phyloP scores from a whole-genome alignment of 2,888 invertebrate species.

The Euphydryas editha region DNA sequence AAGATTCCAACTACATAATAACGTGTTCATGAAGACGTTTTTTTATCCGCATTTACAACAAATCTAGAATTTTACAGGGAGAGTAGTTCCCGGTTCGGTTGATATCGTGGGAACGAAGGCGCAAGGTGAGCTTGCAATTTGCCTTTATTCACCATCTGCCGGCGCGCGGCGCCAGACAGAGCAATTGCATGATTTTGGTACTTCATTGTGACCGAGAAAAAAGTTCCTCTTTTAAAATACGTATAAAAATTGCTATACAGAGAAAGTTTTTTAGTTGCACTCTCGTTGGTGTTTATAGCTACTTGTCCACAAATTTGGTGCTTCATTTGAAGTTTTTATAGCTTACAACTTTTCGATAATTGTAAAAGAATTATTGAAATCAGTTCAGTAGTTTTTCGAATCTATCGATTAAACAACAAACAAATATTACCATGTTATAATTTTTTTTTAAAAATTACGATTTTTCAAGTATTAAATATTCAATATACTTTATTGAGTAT shows the following conservation, averaged over 20 bases:
- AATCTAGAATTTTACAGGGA: slow-evolving; percentile 27
- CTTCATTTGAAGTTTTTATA: no score
- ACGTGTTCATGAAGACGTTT: slow-evolving; percentile 17
- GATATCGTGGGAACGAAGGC: slow-evolving; percentile 60
- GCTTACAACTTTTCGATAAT: no score
- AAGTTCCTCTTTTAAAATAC: slow-evolving; percentile 52
- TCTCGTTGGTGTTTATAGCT: neutral
- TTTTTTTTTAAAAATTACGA: no score
- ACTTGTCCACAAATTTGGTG: no score
- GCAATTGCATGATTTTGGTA: slow-evolving; percentile 59
- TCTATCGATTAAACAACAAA: no score
- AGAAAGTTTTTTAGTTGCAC: slow-evolving; percentile 37
- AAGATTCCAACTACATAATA: neutral
- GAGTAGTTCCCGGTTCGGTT: slow-evolving; percentile 21
- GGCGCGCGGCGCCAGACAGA: slow-evolving; percentile 48
- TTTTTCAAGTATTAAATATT: no score
- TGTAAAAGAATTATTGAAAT: no score
- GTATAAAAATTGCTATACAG: slow-evolving; percentile 45
- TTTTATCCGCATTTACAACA: slow-evolving; percentile 27
- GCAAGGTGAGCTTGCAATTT: slow-evolving; percentile 68
- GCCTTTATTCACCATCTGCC: slow-evolving; percentile 63
- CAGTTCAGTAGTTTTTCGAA: no score
- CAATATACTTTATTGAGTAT: no score
- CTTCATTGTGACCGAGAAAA: slow-evolving; percentile 54
- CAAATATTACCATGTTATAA: no score